Percentiles rank a stretch among this genome's conserved stretches.
These are phyloP conservation scores for Neomorphus geoffroyi DNA, from an alignment of 2,797 vertebrate genomes.

Conservation along the genomic window DNA sequence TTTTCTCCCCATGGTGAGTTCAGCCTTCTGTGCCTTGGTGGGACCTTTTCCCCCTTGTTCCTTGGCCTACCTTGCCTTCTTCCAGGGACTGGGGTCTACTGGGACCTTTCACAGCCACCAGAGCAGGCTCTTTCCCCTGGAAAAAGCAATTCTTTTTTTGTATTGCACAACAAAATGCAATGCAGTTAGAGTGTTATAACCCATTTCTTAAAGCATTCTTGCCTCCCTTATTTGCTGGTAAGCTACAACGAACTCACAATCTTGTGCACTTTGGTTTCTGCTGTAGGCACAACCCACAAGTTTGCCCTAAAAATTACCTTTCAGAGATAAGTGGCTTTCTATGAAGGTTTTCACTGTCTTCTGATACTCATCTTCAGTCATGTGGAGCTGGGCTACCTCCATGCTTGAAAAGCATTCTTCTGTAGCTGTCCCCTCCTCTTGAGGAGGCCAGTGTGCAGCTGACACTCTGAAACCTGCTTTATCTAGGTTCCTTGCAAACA, in stretches of 20 bases:
- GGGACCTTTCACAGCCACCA: slow-evolving; percentile 14
- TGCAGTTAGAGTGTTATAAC: neutral
- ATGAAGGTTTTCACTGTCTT: slow-evolving; percentile 43
- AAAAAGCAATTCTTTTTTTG: slow-evolving; percentile 25
- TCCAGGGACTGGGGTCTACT: neutral
- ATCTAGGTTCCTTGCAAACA: slow-evolving; percentile 7
- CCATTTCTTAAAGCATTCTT: neutral
- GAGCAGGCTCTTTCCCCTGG: slow-evolving; percentile 2
- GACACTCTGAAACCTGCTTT: neutral
- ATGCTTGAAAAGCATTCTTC: neutral
- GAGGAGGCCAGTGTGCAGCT: neutral
- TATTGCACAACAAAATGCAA: neutral
- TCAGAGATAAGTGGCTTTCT: slow-evolving; percentile 8
- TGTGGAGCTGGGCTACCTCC: neutral
- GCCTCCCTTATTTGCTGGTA: neutral
- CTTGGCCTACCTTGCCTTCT: slow-evolving; percentile 12
- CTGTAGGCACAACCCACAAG: neutral
- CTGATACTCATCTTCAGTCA: slow-evolving; percentile 23
- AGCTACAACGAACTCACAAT: neutral
- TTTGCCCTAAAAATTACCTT: slow-evolving; percentile 49
- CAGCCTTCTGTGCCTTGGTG: neutral
- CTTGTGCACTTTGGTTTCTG: neutral
- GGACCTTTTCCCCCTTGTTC: neutral
- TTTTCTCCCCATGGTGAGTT: neutral
- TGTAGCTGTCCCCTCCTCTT: neutral